Conservation (phyloP, 2,113 vertebrate species). For the Amazona guildingii region DNA sequence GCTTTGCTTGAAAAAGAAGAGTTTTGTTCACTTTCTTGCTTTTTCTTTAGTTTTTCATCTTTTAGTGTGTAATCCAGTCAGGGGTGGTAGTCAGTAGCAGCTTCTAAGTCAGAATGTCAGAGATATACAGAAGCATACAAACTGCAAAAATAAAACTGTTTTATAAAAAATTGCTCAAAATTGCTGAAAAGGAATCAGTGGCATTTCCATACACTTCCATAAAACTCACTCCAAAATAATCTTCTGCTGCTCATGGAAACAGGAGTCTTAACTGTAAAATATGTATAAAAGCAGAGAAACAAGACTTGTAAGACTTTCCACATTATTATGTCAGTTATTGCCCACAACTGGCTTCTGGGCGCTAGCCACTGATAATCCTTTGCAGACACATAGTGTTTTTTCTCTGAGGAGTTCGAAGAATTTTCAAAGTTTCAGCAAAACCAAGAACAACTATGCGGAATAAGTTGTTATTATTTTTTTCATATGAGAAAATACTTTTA, state of each 20-base stretch:
- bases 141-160: not conserved
- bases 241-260: not conserved
- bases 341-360: not conserved
- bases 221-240: not conserved
- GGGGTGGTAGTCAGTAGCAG: rapidly evolving
- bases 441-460: not conserved
- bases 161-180: not conserved
- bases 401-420: not conserved
- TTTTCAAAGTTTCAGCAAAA: not conserved
- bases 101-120: not conserved
- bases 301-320: not conserved
- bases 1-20: not conserved
- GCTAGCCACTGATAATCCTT: not conserved
- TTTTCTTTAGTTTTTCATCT: not conserved
- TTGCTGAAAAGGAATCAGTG: not conserved
- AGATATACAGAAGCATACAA: not conserved
- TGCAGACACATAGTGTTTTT: not conserved
- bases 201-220: not conserved
- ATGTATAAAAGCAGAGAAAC: not conserved
- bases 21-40: not conserved
- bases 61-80: not conserved
- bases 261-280: not conserved
- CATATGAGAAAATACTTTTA: not conserved
- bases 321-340: not conserved
- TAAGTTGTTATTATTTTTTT: not conserved